Percentiles rank a stretch among this genome's conserved stretches.
Conservation (phyloP, 1,140 invertebrate species). For the Holotrichia oblita region DNA sequence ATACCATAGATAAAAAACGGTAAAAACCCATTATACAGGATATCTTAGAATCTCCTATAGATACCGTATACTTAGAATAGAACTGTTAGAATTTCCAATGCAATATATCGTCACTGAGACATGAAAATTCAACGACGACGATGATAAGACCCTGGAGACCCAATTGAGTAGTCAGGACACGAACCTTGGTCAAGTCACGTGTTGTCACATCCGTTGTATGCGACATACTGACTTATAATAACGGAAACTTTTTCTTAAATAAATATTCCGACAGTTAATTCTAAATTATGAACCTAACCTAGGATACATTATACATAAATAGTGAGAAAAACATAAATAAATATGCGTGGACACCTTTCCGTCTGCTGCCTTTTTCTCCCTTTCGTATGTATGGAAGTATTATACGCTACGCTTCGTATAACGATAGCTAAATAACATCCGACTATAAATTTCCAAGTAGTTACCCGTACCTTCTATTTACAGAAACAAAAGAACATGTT, state of each 20-base stretch:
- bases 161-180: constrained; percentile 51
- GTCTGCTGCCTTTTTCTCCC: constrained; percentile 27
- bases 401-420: neutral
- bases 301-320: constrained; percentile 39
- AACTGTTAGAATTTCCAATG: constrained; percentile 34
- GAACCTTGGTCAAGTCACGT: constrained; percentile 52
- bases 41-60: neutral
- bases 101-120: constrained; percentile 14
- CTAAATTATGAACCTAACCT: constrained; percentile 41
- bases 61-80: constrained; percentile 23
- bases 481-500: constrained; percentile 36
- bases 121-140: constrained; percentile 30
- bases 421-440: constrained; percentile 24
- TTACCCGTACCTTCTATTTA: constrained; percentile 29
- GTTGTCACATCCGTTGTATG: constrained; percentile 52
- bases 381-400: neutral
- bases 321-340: constrained; percentile 36
- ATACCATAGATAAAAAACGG: neutral
- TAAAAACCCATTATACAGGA: constrained; percentile 5
- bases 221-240: constrained; percentile 57
- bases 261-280: constrained; percentile 41
- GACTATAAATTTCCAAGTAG: constrained; percentile 35
- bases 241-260: constrained; percentile 47
- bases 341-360: constrained; percentile 8
- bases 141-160: constrained; percentile 43